Conservation (phyloP, 2,888 invertebrate species). For the Caenorhabditis becei region DNA sequence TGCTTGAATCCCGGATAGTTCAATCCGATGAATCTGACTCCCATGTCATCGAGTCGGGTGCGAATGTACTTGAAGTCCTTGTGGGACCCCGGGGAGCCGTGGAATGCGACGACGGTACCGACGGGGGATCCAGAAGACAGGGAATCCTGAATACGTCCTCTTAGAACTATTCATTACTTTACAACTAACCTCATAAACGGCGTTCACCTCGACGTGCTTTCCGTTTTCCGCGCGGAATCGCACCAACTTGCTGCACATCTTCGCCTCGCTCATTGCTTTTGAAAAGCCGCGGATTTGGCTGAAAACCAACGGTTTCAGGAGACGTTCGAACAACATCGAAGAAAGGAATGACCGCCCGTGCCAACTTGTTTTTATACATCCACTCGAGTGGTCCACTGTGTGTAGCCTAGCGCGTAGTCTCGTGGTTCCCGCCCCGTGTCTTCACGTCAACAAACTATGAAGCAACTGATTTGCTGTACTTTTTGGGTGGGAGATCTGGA, state of each 20-base stretch:
- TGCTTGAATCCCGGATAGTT: constrained; percentile 72
- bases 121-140: constrained; percentile 60
- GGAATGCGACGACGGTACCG: constrained; percentile 70
- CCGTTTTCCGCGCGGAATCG: constrained; percentile 30
- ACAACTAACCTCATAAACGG: constrained; percentile 51
- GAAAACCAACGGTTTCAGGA: constrained; percentile 12
- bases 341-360: not conserved
- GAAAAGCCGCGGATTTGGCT: constrained; percentile 25
- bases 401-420: constrained; percentile 35
- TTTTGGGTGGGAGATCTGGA: too few relatives aligned
- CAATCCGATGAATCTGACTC: constrained; percentile 69
- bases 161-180: not conserved
- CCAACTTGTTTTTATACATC: constrained; percentile 1
- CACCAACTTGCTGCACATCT: constrained; percentile 27
- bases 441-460: constrained; percentile 6
- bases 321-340: not conserved
- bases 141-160: constrained; percentile 66
- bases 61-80: constrained; percentile 73
- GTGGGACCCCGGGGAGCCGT: constrained; percentile 73
- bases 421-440: not conserved
- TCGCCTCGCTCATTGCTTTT: constrained; percentile 40
- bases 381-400: not conserved
- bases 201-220: constrained; percentile 39
- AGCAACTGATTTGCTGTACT: too few relatives aligned
- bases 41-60: constrained; percentile 51